A percentile compares a stretch with the other conserved stretches of the same genome.
Conservation (phyloP, 2,888 invertebrate genomes). For the Psococerastis gibbosa region DNA sequence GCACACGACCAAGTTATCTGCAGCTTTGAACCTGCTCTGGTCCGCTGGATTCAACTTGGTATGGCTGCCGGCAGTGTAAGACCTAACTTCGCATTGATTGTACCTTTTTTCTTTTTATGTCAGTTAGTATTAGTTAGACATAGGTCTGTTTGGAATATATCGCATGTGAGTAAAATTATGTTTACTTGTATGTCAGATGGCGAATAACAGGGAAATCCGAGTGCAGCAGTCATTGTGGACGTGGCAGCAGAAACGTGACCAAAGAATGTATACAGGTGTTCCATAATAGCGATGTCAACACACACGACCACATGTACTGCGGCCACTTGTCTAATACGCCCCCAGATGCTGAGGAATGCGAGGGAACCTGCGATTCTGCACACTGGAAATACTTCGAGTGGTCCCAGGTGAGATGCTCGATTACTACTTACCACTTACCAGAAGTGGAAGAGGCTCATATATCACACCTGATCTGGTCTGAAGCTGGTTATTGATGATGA, state of each 20-base stretch:
- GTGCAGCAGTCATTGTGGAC: constrained; percentile 52
- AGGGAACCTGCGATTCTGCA: constrained; percentile 40
- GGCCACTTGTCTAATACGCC: constrained; percentile 30
- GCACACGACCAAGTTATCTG: too few relatives aligned
- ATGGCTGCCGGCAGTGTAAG: too few relatives aligned
- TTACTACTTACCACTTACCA: too few relatives aligned
- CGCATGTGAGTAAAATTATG: too few relatives aligned
- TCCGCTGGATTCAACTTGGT: too few relatives aligned
- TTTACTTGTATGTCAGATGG: constrained; percentile 29
- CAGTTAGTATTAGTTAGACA: too few relatives aligned
- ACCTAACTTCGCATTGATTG: too few relatives aligned
- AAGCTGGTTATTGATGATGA: too few relatives aligned
- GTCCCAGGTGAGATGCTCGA: constrained; percentile 40
- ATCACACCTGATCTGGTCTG: too few relatives aligned
- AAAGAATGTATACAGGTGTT: constrained; percentile 37
- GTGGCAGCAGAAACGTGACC: constrained; percentile 36
- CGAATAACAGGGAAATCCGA: constrained; percentile 33
- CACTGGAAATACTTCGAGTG: constrained; percentile 55
- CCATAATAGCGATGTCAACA: constrained; percentile 14
- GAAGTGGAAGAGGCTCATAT: background rate
- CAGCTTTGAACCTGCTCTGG: too few relatives aligned
- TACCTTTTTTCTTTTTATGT: too few relatives aligned
- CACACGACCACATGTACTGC: constrained; percentile 29
- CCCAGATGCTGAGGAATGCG: constrained; percentile 32
- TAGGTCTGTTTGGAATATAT: too few relatives aligned